phyloP scores from a whole-genome alignment of 2,888 invertebrate species.

The Eupeodes luniger region DNA sequence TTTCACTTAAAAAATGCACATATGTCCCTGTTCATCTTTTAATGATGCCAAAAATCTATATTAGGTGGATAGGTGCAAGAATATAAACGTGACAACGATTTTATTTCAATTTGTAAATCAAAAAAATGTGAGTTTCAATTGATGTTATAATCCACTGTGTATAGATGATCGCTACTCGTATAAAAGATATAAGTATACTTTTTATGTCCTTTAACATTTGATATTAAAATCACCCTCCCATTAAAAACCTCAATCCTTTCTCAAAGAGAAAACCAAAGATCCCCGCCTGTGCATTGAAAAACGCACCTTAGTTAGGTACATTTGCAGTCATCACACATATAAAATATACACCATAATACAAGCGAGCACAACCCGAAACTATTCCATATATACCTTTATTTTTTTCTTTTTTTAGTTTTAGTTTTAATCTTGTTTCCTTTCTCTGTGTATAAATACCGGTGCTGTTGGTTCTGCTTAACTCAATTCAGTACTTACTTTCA shows the following conservation, averaged over 20 bases:
- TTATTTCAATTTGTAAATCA: too few relatives aligned
- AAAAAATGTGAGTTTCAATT: too few relatives aligned
- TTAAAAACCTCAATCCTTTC: neutral
- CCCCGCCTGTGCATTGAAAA: neutral
- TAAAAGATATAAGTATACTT: too few relatives aligned
- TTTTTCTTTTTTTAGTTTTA: slow-evolving; percentile 1
- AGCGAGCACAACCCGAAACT: slow-evolving; percentile 30
- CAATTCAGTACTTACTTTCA: slow-evolving; percentile 82
- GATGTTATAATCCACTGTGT: too few relatives aligned
- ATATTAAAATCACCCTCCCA: neutral
- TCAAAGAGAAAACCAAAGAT: neutral
- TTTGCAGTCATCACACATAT: slow-evolving; percentile 15
- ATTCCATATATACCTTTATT: neutral
- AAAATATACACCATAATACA: slow-evolving; percentile 1
- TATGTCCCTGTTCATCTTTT: too few relatives aligned
- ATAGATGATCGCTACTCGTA: too few relatives aligned
- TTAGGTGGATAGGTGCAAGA: too few relatives aligned
- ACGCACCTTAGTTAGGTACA: neutral
- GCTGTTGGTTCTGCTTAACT: slow-evolving; percentile 76
- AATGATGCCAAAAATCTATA: too few relatives aligned
- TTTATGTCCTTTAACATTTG: too few relatives aligned
- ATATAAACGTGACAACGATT: too few relatives aligned
- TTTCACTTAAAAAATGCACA: too few relatives aligned
- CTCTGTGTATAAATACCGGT: slow-evolving; percentile 81
- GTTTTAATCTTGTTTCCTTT: slow-evolving; percentile 67